Percentiles rank a stretch among this genome's conserved stretches.
phyloP scores from a whole-genome alignment of 2,888 invertebrate species.

The Camptogramma bilineatum region DNA sequence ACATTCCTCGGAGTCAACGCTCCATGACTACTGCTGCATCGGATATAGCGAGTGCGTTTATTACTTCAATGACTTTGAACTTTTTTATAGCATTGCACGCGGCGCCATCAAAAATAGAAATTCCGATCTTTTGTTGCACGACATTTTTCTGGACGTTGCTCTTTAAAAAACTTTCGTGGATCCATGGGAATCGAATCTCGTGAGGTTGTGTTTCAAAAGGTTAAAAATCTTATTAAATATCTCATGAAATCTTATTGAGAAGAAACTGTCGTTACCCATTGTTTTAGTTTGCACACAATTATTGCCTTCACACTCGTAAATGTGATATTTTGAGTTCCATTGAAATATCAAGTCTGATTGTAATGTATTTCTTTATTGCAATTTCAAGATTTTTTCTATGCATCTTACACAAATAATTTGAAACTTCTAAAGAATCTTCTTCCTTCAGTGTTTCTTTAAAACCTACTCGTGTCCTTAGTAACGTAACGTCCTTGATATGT shows the following conservation, averaged over 20 bases:
- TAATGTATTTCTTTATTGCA: background rate
- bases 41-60: slow-evolving; percentile 59
- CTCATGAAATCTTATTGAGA: background rate
- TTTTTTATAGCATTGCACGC: slow-evolving; percentile 55
- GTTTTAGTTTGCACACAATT: background rate
- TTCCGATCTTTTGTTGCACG: slow-evolving; percentile 48
- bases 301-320: background rate
- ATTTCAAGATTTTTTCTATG: background rate
- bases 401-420: background rate
- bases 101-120: slow-evolving; percentile 49
- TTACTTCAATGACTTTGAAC: slow-evolving; percentile 63
- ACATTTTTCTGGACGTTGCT: slow-evolving; percentile 55
- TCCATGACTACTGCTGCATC: slow-evolving; percentile 22
- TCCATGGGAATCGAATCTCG: slow-evolving; percentile 49
- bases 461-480: background rate
- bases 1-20: slow-evolving; percentile 57
- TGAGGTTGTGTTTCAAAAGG: slow-evolving; percentile 38
- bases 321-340: background rate
- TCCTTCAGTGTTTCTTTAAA: background rate
- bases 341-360: background rate
- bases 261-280: slow-evolving; percentile 25
- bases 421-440: background rate
- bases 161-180: slow-evolving; percentile 43
- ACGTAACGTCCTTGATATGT: slow-evolving; percentile 38
- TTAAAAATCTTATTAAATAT: slow-evolving; percentile 4